Base-by-base conservation (phyloP, 2,797 vertebrate species). In the Phoxinus dragarum region DNA sequence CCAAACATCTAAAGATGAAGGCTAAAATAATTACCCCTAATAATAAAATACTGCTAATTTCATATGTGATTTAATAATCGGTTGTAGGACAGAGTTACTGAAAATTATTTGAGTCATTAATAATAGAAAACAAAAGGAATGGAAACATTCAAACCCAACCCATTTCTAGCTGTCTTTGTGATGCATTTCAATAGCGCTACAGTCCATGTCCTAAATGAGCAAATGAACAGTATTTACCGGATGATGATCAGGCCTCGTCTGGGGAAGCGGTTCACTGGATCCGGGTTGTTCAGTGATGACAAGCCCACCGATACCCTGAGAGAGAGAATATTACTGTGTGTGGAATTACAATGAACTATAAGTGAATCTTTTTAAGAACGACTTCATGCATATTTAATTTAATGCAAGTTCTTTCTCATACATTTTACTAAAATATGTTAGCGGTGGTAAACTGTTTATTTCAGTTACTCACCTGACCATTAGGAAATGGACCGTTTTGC, bases 221-320 rank as follows among this genome's bases (percentile, higher is more conserved):
- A 71, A 71, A 71, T 69, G 38, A 12, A 23, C 1, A 40, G 19
- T 69, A 12, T 68, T 12, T 71, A 71, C 68, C 38, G 27, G 27
- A 27, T 3, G 5, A 71, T 71, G 23, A 23, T 40, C 4, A n/a
- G 0, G 38, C 0, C 5, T 23, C 21, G 0, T 7, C 0, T 0
- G 3, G 23, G 0, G 2, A n/a, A 3, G 0, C 6, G 6, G 38
- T 71, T 0, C 2, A 6, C 0, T 14, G 1, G 0, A 0, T 0
- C 2, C 0, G 21, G 68, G 68, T 42, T 71, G 68, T n/a, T 0
- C 0, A 23, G 68, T 42, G 10, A 71, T 0, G 23, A 3, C 3
- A 23, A 0, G 0, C 21, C 0, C 1, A 12, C 1, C 5, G 0
- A 3, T 3, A 71, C 0, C 21, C 68, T 42, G 10, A 40, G 38